A percentile compares a stretch with the other conserved stretches of the same genome.
Evolutionary conservation across 1,140 invertebrate genomes (phyloP).

Genomic region (Nomia melanderi): DNA sequence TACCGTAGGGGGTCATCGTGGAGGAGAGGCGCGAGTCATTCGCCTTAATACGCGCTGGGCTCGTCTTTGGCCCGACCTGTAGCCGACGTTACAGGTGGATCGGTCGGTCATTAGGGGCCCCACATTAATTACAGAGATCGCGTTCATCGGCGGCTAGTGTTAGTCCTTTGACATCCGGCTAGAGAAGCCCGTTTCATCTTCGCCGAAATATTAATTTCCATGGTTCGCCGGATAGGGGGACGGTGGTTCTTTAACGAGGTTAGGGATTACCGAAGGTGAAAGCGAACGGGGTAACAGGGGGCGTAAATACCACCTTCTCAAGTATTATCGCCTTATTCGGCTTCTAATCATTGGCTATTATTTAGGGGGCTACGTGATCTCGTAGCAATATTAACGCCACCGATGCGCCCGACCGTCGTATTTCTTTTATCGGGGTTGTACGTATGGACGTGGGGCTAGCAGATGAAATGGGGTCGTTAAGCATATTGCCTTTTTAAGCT

Average conservation of each 20-base stretch:
- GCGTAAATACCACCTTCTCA: constrained; percentile 55
- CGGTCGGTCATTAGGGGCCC: constrained; percentile 71
- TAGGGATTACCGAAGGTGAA: constrained; percentile 42
- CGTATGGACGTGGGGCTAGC: not conserved
- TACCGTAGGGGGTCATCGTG: constrained; percentile 71
- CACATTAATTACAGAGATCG: constrained; percentile 78
- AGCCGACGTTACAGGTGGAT: constrained; percentile 68
- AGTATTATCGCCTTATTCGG: constrained; percentile 56
- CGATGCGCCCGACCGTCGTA: not conserved
- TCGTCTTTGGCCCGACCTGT: constrained; percentile 45
- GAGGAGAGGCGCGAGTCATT: constrained; percentile 73
- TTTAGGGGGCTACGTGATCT: constrained; percentile 43
- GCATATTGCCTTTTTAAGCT: not conserved
- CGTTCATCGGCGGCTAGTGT: constrained; percentile 68
- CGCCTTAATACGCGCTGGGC: constrained; percentile 73
- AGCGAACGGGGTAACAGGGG: constrained; percentile 36
- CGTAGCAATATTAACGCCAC: not conserved
- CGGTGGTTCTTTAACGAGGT: constrained; percentile 47
- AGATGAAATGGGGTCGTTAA: no score
- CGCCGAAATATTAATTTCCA: constrained; percentile 73
- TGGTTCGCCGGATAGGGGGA: constrained; percentile 18
- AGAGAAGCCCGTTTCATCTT: constrained; percentile 73
- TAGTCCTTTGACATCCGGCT: constrained; percentile 70
- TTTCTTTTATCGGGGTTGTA: not conserved
- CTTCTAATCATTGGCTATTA: constrained; percentile 57